Evolutionary conservation across 2,888 invertebrate genomes (phyloP), one percentile per base, ranked within the genome.

Genomic region (Drosophila merina): DNA sequence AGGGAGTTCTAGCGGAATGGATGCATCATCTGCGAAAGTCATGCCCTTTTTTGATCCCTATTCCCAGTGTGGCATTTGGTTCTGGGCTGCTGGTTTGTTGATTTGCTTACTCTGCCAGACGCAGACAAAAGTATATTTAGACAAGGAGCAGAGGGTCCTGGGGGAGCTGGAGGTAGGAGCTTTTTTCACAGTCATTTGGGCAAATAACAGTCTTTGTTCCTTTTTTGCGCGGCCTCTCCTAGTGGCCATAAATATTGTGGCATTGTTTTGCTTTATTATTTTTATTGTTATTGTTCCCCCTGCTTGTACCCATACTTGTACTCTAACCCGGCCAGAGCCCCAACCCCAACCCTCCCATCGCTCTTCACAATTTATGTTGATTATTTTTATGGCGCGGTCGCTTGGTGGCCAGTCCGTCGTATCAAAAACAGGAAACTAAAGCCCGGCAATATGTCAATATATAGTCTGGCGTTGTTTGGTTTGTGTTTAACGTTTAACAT

Each of bases 241-340:
- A 71, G 75, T 74, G 76, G 49, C 82, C 82, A 83, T 83, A 83
- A 83, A 83, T 83, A 83, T 84, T 84, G 79, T 59, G 82, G 67
- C 81, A 79, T 86, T 86, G 85, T 83, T 86, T 84, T 86, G 85
- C 77, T 86, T 86, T 85, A 84, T 85, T 84, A 80, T 84, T 84
- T 86, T 84, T 86, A 86, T 86, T 84, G 84, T 82, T 85, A 86
- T 84, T 82, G 84, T 85, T 82, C 73, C 74, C 52, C 45, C 56
- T 33, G 14, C 57, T 14, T 0, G 14, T 14, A 14, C 51, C 59
- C n/a, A 2, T n/a, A 36, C n/a, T 36, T 14, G 33, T 10, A 12
- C 20, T 12, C 30, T n/a, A 26, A 9, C 38, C 26, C n/a, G 14
- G 14, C 14, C 36, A 6, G 7, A 28, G 6, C 0, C 26, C 33